Evolutionary conservation across 2,888 invertebrate species (phyloP), one percentile per base, ranked within the genome.

Genomic region (Hydraecia micacea): DNA sequence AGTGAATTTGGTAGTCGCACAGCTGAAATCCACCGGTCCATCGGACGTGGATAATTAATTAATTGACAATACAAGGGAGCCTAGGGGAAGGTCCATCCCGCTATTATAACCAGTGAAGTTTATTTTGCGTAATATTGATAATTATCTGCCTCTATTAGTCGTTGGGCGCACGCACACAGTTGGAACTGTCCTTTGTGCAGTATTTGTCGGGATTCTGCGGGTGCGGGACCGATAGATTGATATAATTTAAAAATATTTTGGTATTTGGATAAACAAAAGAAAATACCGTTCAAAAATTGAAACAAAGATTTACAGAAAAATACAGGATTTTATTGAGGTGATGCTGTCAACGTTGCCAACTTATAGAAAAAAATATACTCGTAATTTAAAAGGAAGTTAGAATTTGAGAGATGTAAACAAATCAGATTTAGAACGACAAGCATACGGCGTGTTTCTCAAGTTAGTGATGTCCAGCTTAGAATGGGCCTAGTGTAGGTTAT

Each of bases 31-130:
- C 86, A 84, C 79, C 88, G 82, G 91, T 90, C 91, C 88, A 91
- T 93, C 90, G 87, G 88, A 90, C 90, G 89, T 88, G 90, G 93
- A 94, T 95, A 95, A 95, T 96, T 95, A 95, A 96, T 96, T 96
- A 95, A 95, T 95, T 94, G 95, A 93, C 93, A 94, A 91, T 89
- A 94, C 93, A 88, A 89, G 92, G 93, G 89, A 74, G 28, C 46
- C 36, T 86, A 81, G 81, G 82, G 86, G 79, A 67, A 75, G 21
- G 70, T 81, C 79, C 73, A 79, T 73, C 76, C 55, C 32, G 62
- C 77, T 85, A 66, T 80, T 85, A 66, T 71, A 77, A 76, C 76
- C 80, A 80, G 74, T 72, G 68, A 69, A 81, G 92, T 93, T 93
- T 92, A 89, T 91, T 93, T 92, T 91, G 92, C 90, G 91, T 92